phyloP scores from a whole-genome alignment of 1,140 invertebrate genomes.

The Fopius arisanus region DNA sequence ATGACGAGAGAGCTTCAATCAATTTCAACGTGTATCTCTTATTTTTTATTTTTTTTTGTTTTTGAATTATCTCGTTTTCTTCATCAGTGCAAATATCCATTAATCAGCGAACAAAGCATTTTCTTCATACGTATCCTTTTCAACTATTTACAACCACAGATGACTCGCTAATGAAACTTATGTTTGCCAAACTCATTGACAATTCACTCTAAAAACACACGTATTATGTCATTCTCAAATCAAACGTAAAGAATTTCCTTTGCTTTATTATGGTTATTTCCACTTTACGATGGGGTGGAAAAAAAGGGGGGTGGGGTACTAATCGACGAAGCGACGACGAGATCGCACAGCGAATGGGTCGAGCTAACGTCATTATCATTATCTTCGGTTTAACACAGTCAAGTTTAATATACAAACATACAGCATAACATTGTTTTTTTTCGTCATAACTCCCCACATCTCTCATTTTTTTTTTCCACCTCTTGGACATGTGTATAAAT shows the following conservation, averaged over 20 bases:
- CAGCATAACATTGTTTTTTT: background rate
- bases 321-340: slow-evolving; percentile 26
- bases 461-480: background rate
- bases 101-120: slow-evolving; percentile 2
- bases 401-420: slow-evolving; percentile 17
- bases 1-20: background rate
- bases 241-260: background rate
- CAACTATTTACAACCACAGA: background rate
- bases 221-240: background rate
- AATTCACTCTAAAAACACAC: background rate
- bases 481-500: slow-evolving; percentile 8
- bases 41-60: too few species aligned
- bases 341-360: slow-evolving; percentile 28
- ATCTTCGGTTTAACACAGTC: slow-evolving; percentile 25
- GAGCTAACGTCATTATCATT: slow-evolving; percentile 22
- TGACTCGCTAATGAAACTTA: background rate
- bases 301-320: background rate
- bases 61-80: background rate
- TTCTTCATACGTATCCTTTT: background rate
- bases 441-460: background rate
- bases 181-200: background rate
- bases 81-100: background rate
- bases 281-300: background rate
- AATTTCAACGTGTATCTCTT: background rate
- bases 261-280: background rate